Percentiles rank a stretch among this genome's conserved stretches.
phyloP scores from a whole-genome alignment of 2,113 vertebrate species.

The Acanthisitta chloris region DNA sequence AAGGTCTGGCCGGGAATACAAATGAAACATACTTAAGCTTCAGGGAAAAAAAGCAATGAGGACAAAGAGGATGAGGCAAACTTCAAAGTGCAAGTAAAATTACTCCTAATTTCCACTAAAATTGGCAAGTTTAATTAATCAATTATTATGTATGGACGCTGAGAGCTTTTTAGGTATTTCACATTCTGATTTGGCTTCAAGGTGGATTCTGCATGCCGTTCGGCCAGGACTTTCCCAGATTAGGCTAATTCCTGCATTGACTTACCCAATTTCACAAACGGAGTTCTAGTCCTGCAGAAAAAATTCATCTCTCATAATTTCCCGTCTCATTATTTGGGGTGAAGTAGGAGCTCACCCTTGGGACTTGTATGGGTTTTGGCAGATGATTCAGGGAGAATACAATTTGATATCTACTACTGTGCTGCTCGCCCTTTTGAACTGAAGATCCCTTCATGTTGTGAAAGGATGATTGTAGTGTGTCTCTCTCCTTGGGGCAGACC shows the following conservation, averaged over 20 bases:
- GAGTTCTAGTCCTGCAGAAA: background rate
- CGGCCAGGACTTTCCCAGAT: background rate
- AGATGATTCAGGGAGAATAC: background rate
- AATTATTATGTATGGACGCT: background rate
- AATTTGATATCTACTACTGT: background rate
- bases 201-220: background rate
- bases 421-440: background rate
- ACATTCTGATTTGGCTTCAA: background rate
- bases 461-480: rapidly evolving
- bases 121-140: background rate
- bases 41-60: background rate
- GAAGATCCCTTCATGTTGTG: background rate
- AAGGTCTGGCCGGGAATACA: background rate
- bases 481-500: background rate
- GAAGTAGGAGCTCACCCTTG: background rate
- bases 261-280: background rate
- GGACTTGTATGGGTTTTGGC: background rate
- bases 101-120: background rate
- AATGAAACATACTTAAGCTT: background rate
- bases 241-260: background rate
- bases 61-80: background rate
- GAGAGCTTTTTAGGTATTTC: background rate
- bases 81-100: background rate
- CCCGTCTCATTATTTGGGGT: background rate
- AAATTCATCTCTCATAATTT: background rate